Base-by-base conservation (phyloP, 2,113 vertebrate species). In the Notechis scutatus region DNA sequence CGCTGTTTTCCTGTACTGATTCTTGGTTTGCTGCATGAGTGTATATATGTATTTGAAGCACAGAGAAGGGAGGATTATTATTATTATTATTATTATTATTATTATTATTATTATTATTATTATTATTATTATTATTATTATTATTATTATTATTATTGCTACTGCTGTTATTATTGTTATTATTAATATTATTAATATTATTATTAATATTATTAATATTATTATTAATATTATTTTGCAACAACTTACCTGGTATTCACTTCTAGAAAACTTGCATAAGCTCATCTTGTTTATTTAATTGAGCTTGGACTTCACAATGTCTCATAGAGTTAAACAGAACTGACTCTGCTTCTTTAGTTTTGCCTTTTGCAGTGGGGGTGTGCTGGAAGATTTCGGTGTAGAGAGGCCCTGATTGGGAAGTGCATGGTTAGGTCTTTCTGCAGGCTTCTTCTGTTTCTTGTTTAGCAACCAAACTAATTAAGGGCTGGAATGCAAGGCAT, bases 391-490 rank as follows among this genome's bases (percentile, higher is more conserved):
- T 42, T 81, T 81, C 18, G 0, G 3, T 20, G 15, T 20, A 2
- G 34, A 18, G 15, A 39, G 15, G 69, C 6, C 15, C 69, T 81
- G 34, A 39, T 39, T 39, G n/a, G 5, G 15, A 81, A 81, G n/a
- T 20, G 20, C 69, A 74, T 74, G 14, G 5, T 39, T 39, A 42
- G 34, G 74, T 81, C 18, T 39, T 81, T 39, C 34, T 81, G 74
- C n/a, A 81, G 18, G 11, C 20, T 50, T 89, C 26, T 50, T 89
- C 87, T 92, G 54, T 85, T 89, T 92, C 88, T 90, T 42, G 42
- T 89, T 92, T 85, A 45, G 12, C 23, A 55, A 54, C 10, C 88
- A 90, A 45, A 4, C 69, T 59, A 92, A 90, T 85, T 90, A 23
- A 59, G 52, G 20, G 20, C 64, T 85, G 54, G 92, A 92, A 92